Percentiles rank a stretch among this genome's conserved stretches.
phyloP scores from a whole-genome alignment of 2,888 invertebrate species.

The Seira sanloemensis region DNA sequence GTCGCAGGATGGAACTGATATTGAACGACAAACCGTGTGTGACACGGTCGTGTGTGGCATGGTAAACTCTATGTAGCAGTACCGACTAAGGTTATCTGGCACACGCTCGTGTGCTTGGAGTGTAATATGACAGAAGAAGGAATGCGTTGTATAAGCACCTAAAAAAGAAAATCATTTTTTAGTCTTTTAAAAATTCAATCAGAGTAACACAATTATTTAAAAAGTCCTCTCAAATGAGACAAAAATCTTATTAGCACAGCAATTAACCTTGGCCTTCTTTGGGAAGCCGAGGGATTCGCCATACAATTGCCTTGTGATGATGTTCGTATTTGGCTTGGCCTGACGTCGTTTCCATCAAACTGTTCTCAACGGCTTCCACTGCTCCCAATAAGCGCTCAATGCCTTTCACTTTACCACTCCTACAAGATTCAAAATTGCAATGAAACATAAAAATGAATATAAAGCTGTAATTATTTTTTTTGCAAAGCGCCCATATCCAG shows the following conservation, averaged over 20 bases:
- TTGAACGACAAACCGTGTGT: conserved; percentile 96
- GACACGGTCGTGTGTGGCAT: conserved; percentile 97
- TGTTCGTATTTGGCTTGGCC: conserved; percentile 99
- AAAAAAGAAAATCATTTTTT: conserved; percentile 70
- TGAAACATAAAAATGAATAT: neutral
- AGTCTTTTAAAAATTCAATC: neutral
- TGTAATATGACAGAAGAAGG: conserved; percentile 94
- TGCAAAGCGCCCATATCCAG: neutral
- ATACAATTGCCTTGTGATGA: conserved; percentile 96
- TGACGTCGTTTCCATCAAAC: conserved; percentile 95
- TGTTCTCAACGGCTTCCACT: conserved; percentile 92
- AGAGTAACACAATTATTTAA: neutral
- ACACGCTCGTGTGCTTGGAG: conserved; percentile 98
- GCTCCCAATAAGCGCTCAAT: conserved; percentile 94
- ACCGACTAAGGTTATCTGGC: conserved; percentile 92
- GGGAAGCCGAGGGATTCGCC: conserved; percentile 97
- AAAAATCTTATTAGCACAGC: neutral
- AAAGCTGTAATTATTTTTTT: neutral
- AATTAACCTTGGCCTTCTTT: conserved; percentile 96
- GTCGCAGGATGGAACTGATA: conserved; percentile 86
- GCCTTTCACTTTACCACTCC: conserved; percentile 93
- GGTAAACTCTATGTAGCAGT: conserved; percentile 95
- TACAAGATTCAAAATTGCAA: conserved; percentile 69
- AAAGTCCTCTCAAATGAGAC: neutral
- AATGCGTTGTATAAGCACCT: conserved; percentile 99